phyloP scores from a whole-genome alignment of 2,113 vertebrate genomes.

The Pelmatolapia mariae region DNA sequence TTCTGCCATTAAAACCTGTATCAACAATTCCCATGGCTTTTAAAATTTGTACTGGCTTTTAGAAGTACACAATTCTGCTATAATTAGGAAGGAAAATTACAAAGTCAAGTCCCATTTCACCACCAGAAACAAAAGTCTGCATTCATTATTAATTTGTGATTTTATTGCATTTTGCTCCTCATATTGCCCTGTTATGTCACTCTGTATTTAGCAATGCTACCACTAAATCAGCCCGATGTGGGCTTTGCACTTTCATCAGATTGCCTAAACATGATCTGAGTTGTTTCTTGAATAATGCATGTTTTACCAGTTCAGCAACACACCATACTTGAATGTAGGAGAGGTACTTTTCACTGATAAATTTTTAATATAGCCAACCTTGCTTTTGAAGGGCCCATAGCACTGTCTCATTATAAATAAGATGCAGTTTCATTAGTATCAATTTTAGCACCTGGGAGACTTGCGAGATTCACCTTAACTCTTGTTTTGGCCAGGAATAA shows the following conservation, averaged over 20 bases:
- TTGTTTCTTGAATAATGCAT: conserved; percentile 38
- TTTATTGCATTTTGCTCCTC: conserved; percentile 23
- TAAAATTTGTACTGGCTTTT: conserved; percentile 47
- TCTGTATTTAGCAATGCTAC: conserved; percentile 12
- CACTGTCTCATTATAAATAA: conserved; percentile 29
- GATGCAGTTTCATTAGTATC: conserved; percentile 31
- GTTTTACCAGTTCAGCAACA: conserved; percentile 18
- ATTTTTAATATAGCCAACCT: conserved; percentile 20
- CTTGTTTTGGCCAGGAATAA: conserved; percentile 13
- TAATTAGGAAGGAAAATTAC: conserved; percentile 39
- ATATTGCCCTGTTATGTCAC: conserved; percentile 23
- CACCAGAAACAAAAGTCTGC: conserved; percentile 26
- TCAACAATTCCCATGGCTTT: conserved; percentile 44
- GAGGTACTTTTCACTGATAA: conserved; percentile 7
- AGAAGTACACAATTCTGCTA: conserved; percentile 35
- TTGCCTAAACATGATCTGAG: conserved; percentile 24
- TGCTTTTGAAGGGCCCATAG: not conserved
- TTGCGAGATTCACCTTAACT: not conserved
- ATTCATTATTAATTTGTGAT: conserved; percentile 32
- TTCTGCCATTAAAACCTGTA: conserved; percentile 43
- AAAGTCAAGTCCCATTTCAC: conserved; percentile 40
- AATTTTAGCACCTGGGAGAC: conserved; percentile 16
- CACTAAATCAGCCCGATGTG: conserved; percentile 18
- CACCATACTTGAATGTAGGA: not conserved
- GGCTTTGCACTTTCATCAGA: conserved; percentile 9